Evolutionary conservation across 2,113 vertebrate species (phyloP), one percentile per base, ranked within the genome.

Genomic region (Emydura subglobosa): DNA sequence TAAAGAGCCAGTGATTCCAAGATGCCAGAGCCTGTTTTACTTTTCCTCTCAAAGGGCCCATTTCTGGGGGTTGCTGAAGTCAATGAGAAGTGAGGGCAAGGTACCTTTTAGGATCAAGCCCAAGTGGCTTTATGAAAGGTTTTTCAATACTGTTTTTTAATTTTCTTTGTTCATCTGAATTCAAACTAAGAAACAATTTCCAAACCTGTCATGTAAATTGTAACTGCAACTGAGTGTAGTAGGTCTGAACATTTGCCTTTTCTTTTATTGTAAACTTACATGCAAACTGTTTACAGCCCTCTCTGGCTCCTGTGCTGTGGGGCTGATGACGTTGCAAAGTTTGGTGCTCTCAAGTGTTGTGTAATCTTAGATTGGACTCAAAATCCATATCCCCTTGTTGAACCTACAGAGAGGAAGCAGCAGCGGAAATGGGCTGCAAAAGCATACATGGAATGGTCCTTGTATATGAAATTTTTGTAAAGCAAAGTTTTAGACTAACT

Each of bases 251-350:
- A n/a, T 82, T 91, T 89, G 55, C 25, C 42, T 87, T 95, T 76
- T 94, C 21, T 80, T 27, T 55, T 94, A 4, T n/a, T 87, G 54
- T 80, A 81, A 95, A 90, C 57, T 24, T 81, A 86, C 88, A 87
- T 78, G 87, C 79, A 92, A 92, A 90, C 59, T 65, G 83, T 89
- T 1, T 3, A 82, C 80, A 93, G 90, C 59, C 57, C 51, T 90
- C 85, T 95, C 85, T 95, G 93, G 90, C 90, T 93, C 81, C 91
- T 79, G 82, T 65, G 72, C 74, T 91, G 31, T 80, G 81, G 85
- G 79, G 86, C 85, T 53, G 27, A 76, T 86, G 90, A 34, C 91
- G 79, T 88, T 82, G 53, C 92, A 86, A 27, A 54, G 25, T 86
- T 61, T 94, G 93, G 24, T 39, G 12, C 29, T 53, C 25, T 78